Evolutionary conservation across 2,797 vertebrate genomes (phyloP).

Genomic region (Chelon auratus): DNA sequence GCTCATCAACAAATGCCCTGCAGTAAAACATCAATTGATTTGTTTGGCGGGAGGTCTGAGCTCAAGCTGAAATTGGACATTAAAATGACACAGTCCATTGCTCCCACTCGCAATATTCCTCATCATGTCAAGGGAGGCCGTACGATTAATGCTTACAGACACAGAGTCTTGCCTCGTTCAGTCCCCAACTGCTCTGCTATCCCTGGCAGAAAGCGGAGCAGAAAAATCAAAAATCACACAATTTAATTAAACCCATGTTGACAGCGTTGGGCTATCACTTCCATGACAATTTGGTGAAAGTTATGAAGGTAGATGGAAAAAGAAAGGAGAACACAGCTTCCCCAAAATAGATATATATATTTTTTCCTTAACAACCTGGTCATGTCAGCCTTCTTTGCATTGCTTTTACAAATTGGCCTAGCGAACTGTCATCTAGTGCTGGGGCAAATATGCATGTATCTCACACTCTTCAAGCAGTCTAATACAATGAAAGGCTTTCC

Average conservation of each 20-base stretch:
- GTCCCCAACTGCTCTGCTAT: constrained; percentile 20
- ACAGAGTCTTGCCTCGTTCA: constrained; percentile 50
- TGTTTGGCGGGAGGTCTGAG: constrained; percentile 74
- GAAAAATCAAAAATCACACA: constrained; percentile 22
- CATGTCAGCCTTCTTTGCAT: not conserved
- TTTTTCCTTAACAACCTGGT: constrained; percentile 11
- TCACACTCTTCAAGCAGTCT: constrained; percentile 23
- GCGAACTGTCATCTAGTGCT: constrained; percentile 18
- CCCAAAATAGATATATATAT: not conserved
- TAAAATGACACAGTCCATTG: constrained; percentile 81
- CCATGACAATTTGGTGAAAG: constrained; percentile 39
- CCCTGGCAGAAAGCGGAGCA: constrained; percentile 27
- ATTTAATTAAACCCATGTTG: constrained; percentile 58
- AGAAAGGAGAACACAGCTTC: not conserved
- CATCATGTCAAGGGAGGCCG: constrained; percentile 59
- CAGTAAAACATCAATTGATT: constrained; percentile 72
- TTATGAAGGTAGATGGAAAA: constrained; percentile 14
- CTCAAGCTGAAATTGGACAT: constrained; percentile 77
- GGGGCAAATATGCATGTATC: constrained; percentile 19
- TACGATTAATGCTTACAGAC: constrained; percentile 71
- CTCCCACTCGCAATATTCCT: constrained; percentile 67
- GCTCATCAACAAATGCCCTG: constrained; percentile 73
- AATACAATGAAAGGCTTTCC: constrained; percentile 20
- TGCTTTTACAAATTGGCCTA: constrained; percentile 33
- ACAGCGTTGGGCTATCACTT: constrained; percentile 21